Conservation (phyloP, 2,888 invertebrate species). For the Idaea straminata region DNA sequence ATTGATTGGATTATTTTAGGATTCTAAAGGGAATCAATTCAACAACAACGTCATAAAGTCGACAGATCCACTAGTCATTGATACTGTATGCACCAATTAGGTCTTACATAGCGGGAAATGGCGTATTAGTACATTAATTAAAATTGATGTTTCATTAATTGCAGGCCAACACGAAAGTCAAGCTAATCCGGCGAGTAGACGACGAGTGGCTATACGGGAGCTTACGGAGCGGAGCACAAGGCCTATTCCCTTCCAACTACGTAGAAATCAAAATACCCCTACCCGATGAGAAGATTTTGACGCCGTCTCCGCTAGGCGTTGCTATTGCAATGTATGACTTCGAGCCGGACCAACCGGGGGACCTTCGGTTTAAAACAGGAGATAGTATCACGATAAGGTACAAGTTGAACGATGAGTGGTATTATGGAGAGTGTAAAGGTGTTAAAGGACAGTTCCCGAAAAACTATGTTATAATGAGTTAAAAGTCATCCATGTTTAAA, state of each 20-base stretch:
- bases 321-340: constrained; percentile 87
- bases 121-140: neutral
- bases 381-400: constrained; percentile 82
- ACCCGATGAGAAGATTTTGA: constrained; percentile 51
- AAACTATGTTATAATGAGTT: constrained; percentile 84
- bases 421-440: constrained; percentile 85
- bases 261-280: constrained; percentile 88
- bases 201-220: constrained; percentile 90
- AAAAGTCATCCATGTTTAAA: constrained; percentile 22
- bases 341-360: constrained; percentile 78
- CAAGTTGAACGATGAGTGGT: constrained; percentile 88
- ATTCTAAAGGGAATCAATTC: too few species aligned
- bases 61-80: too few species aligned
- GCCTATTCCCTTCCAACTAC: constrained; percentile 91
- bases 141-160: constrained; percentile 34
- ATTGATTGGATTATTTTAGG: too few species aligned
- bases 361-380: constrained; percentile 56
- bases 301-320: constrained; percentile 51
- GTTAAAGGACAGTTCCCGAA: constrained; percentile 88
- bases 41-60: too few species aligned
- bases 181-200: constrained; percentile 85
- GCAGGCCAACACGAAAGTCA: constrained; percentile 86
- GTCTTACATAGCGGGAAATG: too few species aligned
- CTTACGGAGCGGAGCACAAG: constrained; percentile 82
- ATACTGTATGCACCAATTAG: too few species aligned